phyloP scores from a whole-genome alignment of 2,797 vertebrate genomes.

The Acanthis flammea region DNA sequence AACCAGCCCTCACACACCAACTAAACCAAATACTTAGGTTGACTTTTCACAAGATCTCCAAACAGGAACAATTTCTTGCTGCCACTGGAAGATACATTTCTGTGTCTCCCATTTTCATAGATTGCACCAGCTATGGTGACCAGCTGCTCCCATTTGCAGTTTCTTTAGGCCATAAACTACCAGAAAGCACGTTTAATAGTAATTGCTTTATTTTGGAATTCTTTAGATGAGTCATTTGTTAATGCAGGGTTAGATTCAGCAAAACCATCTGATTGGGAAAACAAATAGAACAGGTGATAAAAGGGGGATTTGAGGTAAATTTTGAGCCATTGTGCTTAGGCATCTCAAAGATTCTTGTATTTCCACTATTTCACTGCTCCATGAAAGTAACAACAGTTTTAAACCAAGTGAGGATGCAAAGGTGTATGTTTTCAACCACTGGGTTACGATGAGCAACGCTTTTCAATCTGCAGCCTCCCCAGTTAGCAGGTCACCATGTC shows the following conservation, averaged over 20 bases:
- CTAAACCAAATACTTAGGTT: background rate
- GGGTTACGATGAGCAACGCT: rapidly evolving
- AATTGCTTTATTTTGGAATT: background rate
- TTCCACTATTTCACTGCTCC: background rate
- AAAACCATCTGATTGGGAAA: background rate
- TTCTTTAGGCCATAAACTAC: background rate
- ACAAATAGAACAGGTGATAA: rapidly evolving
- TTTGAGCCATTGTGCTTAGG: background rate
- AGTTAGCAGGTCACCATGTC: rapidly evolving
- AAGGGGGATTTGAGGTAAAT: background rate
- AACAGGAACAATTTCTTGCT: background rate
- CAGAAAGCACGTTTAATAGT: background rate
- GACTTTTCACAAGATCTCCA: background rate
- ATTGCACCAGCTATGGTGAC: background rate
- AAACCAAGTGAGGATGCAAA: background rate
- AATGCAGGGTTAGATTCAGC: background rate
- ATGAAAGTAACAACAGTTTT: background rate
- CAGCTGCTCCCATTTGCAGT: background rate
- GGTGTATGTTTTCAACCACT: too few species aligned
- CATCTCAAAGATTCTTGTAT: background rate
- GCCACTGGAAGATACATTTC: background rate
- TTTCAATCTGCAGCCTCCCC: background rate
- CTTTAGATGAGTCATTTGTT: background rate
- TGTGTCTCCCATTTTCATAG: background rate
- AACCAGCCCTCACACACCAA: background rate